These are phyloP conservation scores for Drosophila fulvimacula DNA, from an alignment of 2,888 invertebrate genomes.

Conservation along the genomic window DNA sequence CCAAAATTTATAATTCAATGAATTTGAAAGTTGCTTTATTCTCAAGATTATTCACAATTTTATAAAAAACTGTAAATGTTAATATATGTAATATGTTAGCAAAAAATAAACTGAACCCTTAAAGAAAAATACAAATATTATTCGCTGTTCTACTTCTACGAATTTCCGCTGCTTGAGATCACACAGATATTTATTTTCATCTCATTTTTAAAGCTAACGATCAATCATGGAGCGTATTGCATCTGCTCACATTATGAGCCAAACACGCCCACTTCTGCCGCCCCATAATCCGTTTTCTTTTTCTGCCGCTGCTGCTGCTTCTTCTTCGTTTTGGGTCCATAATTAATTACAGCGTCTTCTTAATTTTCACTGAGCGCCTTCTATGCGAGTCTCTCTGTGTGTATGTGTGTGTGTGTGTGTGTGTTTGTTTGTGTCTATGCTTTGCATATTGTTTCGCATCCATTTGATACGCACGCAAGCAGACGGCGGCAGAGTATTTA, in stretches of 20 bases:
- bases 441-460: constrained; percentile 75
- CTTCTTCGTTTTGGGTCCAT: constrained; percentile 38
- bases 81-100: too few species aligned
- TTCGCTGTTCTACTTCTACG: too few species aligned
- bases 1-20: too few species aligned
- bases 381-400: constrained; percentile 17
- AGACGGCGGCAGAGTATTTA: constrained; percentile 68
- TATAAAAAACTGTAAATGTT: too few species aligned
- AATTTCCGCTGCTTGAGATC: neutral
- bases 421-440: constrained; percentile 49
- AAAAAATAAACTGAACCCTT: too few species aligned
- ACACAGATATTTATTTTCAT: neutral
- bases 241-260: constrained; percentile 25
- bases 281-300: constrained; percentile 14
- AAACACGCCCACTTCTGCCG: constrained; percentile 37
- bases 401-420: constrained; percentile 16
- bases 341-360: constrained; percentile 64
- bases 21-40: too few species aligned
- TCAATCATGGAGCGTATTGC: constrained; percentile 50
- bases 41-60: too few species aligned
- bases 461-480: constrained; percentile 77
- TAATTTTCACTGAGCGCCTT: constrained; percentile 50
- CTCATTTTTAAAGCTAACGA: constrained; percentile 16
- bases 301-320: neutral
- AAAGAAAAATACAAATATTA: too few species aligned